These are phyloP conservation scores for Hypena proboscidalis DNA, from an alignment of 2,888 invertebrate species.

Conservation along the genomic window DNA sequence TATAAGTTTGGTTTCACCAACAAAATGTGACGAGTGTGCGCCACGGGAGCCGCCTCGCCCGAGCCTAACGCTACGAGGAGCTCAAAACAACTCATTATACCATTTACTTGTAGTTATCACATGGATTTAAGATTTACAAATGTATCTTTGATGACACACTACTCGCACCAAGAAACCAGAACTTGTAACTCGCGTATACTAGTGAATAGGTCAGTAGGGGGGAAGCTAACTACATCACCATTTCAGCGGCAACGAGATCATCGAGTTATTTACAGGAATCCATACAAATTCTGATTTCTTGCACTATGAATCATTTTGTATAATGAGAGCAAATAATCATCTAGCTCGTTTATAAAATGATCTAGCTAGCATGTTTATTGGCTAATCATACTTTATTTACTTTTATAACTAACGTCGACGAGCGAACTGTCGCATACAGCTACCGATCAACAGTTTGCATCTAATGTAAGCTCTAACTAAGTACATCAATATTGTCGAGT, in stretches of 20 bases:
- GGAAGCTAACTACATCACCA: slow-evolving; percentile 2
- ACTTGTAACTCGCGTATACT: slow-evolving; percentile 5
- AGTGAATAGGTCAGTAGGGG: background rate
- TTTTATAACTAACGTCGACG: slow-evolving; percentile 6
- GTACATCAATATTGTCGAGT: slow-evolving; percentile 45
- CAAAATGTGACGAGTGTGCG: slow-evolving; percentile 54
- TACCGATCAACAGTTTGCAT: slow-evolving; percentile 36
- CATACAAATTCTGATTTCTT: slow-evolving; percentile 31
- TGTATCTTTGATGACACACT: slow-evolving; percentile 38
- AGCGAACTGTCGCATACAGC: slow-evolving; percentile 14
- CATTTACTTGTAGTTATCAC: slow-evolving; percentile 40
- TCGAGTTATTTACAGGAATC: background rate
- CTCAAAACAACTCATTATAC: slow-evolving; percentile 31
- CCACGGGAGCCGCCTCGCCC: slow-evolving; percentile 34
- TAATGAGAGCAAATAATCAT: slow-evolving; percentile 33
- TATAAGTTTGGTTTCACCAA: slow-evolving; percentile 83
- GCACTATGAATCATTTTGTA: slow-evolving; percentile 11
- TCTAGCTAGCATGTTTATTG: slow-evolving; percentile 29
- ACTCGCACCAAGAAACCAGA: slow-evolving; percentile 27
- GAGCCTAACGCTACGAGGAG: slow-evolving; percentile 47
- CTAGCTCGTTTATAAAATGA: slow-evolving; percentile 35
- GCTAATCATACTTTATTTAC: slow-evolving; percentile 24
- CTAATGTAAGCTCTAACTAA: slow-evolving; percentile 40
- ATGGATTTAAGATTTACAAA: slow-evolving; percentile 33
- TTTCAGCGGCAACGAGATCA: background rate